A percentile compares a stretch with the other conserved stretches of the same genome.
These are phyloP conservation scores for Tridacna crocea DNA, from an alignment of 2,888 invertebrate species.

Conservation along the genomic window DNA sequence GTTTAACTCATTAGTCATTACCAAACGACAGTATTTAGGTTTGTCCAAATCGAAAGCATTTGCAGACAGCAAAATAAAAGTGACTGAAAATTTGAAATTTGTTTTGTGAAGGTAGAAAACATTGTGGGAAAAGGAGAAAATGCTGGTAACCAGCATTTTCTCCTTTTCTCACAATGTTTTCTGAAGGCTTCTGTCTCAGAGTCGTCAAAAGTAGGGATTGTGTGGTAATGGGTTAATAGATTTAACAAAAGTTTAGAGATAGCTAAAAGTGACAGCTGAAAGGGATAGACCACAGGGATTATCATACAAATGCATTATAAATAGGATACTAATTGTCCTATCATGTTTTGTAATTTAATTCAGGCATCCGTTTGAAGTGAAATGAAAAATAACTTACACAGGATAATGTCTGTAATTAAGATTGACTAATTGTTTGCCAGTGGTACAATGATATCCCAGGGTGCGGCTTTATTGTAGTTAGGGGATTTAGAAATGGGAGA, in stretches of 20 bases:
- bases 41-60: not conserved
- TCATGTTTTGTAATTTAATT: slow-evolving; percentile 9
- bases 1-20: no score
- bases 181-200: not conserved
- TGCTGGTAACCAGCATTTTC: not conserved
- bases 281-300: not conserved
- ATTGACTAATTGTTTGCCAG: not conserved
- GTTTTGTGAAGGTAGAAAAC: not conserved
- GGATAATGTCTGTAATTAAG: slow-evolving; percentile 3
- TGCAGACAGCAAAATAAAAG: not conserved
- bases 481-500: no score
- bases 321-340: slow-evolving; percentile 19
- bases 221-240: no score
- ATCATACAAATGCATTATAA: not conserved
- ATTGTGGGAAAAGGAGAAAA: slow-evolving; percentile 2
- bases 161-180: slow-evolving; percentile 5
- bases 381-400: slow-evolving; percentile 5
- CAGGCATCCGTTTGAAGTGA: slow-evolving; percentile 8
- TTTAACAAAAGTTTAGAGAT: no score
- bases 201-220: not conserved
- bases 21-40: not conserved
- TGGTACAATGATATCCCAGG: not conserved
- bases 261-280: not conserved
- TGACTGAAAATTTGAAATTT: no score
- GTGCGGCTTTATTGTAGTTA: not conserved